phyloP scores from a whole-genome alignment of 2,888 invertebrate species.

The Acronicta alni region DNA sequence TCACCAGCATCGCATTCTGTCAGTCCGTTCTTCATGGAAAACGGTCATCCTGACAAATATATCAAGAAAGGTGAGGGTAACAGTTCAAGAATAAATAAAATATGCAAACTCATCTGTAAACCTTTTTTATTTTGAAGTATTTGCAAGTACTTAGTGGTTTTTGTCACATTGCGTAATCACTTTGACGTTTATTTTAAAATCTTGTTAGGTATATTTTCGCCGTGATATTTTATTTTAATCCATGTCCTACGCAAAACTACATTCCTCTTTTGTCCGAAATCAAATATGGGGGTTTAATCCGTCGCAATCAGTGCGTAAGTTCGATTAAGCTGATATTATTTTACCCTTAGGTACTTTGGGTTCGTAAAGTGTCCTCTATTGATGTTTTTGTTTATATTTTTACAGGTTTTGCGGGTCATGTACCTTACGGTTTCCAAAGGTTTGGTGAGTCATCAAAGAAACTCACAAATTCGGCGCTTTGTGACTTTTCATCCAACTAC shows the following conservation, averaged over 20 bases:
- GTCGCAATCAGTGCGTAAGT: constrained; percentile 80
- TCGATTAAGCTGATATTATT: not conserved
- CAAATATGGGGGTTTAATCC: constrained; percentile 86
- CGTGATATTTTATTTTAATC: constrained; percentile 28
- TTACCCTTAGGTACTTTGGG: not conserved
- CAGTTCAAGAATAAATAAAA: not conserved
- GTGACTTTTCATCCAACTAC: constrained; percentile 93
- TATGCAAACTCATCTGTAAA: not conserved
- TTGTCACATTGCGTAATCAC: constrained; percentile 10
- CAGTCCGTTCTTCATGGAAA: constrained; percentile 92
- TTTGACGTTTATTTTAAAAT: constrained; percentile 12
- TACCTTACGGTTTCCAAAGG: constrained; percentile 91
- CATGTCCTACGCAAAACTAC: constrained; percentile 82
- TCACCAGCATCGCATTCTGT: constrained; percentile 89
- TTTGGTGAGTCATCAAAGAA: constrained; percentile 91
- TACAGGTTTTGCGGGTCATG: constrained; percentile 91
- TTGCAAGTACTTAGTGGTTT: not conserved
- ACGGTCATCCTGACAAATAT: constrained; percentile 90
- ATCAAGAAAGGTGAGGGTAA: constrained; percentile 89
- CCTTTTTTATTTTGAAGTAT: constrained; percentile 10
- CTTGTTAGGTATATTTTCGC: constrained; percentile 10
- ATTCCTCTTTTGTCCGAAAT: constrained; percentile 80
- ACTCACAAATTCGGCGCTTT: constrained; percentile 92
- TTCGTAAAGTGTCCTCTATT: not conserved
- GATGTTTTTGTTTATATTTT: constrained; percentile 25